Evolutionary conservation across 2,113 vertebrate genomes (phyloP).

Genomic region (Porphyrio hochstetteri): DNA sequence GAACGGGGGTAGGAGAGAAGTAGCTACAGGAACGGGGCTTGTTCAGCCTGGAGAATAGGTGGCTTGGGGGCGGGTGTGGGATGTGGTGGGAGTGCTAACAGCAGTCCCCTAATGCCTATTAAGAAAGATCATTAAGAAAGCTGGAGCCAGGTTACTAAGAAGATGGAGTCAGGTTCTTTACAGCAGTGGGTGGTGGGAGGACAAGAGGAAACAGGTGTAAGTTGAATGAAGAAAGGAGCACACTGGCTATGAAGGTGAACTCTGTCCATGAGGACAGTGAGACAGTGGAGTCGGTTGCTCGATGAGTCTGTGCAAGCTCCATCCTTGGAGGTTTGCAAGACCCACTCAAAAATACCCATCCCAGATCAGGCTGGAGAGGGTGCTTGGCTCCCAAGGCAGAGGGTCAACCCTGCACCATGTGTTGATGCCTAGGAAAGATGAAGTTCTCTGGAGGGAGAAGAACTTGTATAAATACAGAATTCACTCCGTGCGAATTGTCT

Average conservation of each 20-base stretch:
- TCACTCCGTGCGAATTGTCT: background rate
- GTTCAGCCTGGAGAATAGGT: background rate
- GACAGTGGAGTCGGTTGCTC: background rate
- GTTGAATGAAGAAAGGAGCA: background rate
- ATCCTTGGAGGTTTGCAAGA: background rate
- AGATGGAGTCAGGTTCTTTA: background rate
- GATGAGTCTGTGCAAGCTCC: background rate
- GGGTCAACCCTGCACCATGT: background rate
- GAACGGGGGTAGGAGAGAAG: background rate
- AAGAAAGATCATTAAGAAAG: background rate
- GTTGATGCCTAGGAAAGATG: accelerated
- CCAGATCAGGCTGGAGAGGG: background rate
- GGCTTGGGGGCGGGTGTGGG: background rate
- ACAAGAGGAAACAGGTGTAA: background rate
- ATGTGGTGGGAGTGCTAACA: background rate
- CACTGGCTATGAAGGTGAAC: background rate
- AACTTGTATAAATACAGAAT: background rate
- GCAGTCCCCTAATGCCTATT: background rate
- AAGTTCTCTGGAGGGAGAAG: background rate
- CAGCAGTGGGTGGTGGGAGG: background rate
- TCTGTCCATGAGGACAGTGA: background rate
- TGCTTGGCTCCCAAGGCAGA: background rate
- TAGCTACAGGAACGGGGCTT: background rate
- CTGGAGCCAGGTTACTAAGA: background rate
- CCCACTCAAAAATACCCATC: background rate